Percentiles rank a stretch among this genome's conserved stretches.
Conservation (phyloP, 2,113 vertebrate genomes). For the Cygnus buccinator region DNA sequence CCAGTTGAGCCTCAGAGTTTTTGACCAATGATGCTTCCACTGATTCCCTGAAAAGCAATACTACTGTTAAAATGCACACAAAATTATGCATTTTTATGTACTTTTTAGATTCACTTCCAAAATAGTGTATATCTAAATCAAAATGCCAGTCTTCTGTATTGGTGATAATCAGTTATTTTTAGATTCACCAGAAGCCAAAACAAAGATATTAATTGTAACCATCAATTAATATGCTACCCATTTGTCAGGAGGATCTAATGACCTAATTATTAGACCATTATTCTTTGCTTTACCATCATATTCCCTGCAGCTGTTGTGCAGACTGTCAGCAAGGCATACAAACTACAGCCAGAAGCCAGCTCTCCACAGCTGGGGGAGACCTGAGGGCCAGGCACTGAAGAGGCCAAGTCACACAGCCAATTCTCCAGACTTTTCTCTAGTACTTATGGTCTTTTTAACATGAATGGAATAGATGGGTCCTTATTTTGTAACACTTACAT, state of each 20-base stretch:
- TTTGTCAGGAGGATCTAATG: conserved; percentile 69
- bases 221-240: conserved; percentile 49
- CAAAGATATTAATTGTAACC: conserved; percentile 65
- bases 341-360: background rate
- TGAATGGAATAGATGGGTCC: conserved; percentile 5
- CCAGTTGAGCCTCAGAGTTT: background rate
- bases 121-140: background rate
- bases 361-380: background rate
- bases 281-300: conserved; percentile 40
- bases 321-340: background rate
- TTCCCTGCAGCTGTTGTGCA: conserved; percentile 47
- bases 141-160: background rate
- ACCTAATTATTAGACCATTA: conserved; percentile 54
- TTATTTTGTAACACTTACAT: background rate
- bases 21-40: fast-evolving
- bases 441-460: conserved; percentile 37
- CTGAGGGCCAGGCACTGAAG: background rate
- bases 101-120: background rate
- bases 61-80: background rate
- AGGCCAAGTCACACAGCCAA: background rate
- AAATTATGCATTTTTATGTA: background rate
- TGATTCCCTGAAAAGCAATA: background rate
- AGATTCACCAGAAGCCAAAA: conserved; percentile 41
- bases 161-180: background rate
- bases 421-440: background rate